A percentile compares a stretch with the other conserved stretches of the same genome.
These are phyloP conservation scores for Siniperca scherzeri DNA, from an alignment of 2,797 vertebrate species.

Conservation along the genomic window DNA sequence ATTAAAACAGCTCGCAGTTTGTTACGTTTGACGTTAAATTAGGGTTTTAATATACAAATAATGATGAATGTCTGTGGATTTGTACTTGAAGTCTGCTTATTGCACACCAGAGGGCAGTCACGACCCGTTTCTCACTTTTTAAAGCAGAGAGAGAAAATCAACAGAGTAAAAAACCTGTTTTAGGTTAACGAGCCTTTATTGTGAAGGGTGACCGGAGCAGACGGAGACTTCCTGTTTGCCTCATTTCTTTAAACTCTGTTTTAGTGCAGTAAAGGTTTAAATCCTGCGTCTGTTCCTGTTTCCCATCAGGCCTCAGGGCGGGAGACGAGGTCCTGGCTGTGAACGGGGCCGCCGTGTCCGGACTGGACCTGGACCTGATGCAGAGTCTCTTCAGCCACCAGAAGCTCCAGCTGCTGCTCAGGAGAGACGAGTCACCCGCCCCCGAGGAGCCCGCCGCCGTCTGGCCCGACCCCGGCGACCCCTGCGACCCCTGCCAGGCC, in stretches of 20 bases:
- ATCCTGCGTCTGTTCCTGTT: neutral
- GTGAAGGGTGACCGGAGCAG: neutral
- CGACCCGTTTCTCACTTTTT: too few species aligned
- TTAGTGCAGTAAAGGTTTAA: too few species aligned
- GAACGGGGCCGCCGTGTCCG: conserved; percentile 87
- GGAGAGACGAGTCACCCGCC: conserved; percentile 67
- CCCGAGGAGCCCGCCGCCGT: conserved; percentile 33
- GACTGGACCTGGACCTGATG: conserved; percentile 92
- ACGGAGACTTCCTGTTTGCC: too few species aligned
- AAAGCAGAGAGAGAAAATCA: too few species aligned
- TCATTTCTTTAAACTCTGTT: too few species aligned
- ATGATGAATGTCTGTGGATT: neutral
- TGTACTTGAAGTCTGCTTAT: too few species aligned
- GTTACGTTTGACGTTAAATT: too few species aligned
- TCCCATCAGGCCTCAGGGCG: conserved; percentile 87
- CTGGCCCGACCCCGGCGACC: conserved; percentile 79
- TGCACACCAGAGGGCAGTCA: conserved; percentile 18
- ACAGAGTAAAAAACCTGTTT: too few species aligned
- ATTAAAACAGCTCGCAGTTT: too few species aligned
- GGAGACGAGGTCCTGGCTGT: conserved; percentile 92
- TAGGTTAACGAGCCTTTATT: neutral
- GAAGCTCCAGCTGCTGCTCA: conserved; percentile 87
- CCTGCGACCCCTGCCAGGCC: conserved; percentile 60
- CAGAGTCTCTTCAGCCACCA: conserved; percentile 90
- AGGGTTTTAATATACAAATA: neutral